Evolutionary conservation across 2,113 vertebrate species (phyloP).

Genomic region (Suncus etruscus): DNA sequence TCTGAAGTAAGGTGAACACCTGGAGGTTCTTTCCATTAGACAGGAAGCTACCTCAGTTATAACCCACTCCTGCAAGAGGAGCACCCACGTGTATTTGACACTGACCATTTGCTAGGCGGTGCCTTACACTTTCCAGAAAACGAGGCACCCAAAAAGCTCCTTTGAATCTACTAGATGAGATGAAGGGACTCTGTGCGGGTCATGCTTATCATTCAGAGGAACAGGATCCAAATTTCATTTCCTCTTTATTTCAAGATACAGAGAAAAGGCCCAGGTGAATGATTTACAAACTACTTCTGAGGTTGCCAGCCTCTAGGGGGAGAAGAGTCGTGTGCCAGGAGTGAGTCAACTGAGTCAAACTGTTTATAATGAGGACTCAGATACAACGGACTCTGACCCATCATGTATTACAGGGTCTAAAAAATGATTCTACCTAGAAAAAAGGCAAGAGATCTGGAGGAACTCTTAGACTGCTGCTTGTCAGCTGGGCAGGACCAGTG

Average conservation of each 20-base stretch:
- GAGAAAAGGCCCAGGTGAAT: conserved; percentile 10
- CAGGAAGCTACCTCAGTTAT: conserved; percentile 5
- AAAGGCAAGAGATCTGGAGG: background rate
- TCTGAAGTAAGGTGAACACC: conserved; percentile 29
- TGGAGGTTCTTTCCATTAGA: conserved; percentile 37
- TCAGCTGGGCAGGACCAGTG: conserved; percentile 5
- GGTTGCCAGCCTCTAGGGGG: conserved; percentile 2
- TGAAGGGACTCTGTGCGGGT: background rate
- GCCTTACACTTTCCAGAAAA: conserved; percentile 25
- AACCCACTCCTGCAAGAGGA: background rate
- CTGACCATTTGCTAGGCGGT: background rate
- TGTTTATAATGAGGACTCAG: conserved; percentile 32
- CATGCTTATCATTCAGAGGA: conserved; percentile 10
- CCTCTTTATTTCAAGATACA: conserved; percentile 31
- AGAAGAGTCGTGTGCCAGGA: background rate
- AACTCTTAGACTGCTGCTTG: background rate
- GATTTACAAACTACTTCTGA: conserved; percentile 31
- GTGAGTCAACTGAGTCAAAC: conserved; percentile 27
- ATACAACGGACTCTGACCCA: conserved; percentile 30
- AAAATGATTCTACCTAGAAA: no score
- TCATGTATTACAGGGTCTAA: no score
- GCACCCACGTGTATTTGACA: background rate
- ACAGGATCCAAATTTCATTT: background rate
- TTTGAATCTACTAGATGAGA: background rate
- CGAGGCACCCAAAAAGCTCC: background rate